phyloP scores from a whole-genome alignment of 1,140 invertebrate genomes.

The Macrosteles quadrilineatus region DNA sequence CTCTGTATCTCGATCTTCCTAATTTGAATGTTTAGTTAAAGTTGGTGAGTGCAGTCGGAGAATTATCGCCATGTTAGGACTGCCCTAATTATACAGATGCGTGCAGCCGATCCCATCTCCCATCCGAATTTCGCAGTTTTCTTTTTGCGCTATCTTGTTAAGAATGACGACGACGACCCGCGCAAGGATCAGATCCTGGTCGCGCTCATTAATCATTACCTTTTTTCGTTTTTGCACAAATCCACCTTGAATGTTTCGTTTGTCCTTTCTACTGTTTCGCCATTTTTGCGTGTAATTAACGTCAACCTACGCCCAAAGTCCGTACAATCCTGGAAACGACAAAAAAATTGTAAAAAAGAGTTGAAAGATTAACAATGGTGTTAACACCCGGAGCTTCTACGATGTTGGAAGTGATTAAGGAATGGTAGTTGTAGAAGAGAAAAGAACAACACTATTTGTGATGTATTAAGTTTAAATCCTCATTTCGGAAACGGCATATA shows the following conservation, averaged over 20 bases:
- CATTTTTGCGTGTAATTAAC: not conserved
- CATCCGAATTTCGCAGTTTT: slow-evolving; percentile 9
- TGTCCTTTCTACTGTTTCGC: not conserved
- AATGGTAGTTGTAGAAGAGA: no score
- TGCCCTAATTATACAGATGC: not conserved
- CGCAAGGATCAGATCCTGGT: not conserved
- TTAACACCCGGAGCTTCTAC: no score
- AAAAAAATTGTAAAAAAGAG: no score
- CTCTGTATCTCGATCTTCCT: not conserved
- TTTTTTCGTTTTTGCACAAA: not conserved
- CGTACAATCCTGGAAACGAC: no score
- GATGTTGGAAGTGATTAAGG: no score
- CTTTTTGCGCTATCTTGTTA: slow-evolving; percentile 11
- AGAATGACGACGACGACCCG: not conserved
- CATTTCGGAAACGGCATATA: no score
- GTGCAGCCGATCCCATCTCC: slow-evolving; percentile 5
- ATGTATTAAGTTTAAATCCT: no score
- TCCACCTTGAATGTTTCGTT: slow-evolving; percentile 14
- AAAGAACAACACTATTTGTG: no score
- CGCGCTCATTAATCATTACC: not conserved
- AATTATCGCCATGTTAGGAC: not conserved
- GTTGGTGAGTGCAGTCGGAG: not conserved
- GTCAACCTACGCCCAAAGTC: not conserved
- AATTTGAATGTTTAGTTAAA: slow-evolving; percentile 4
- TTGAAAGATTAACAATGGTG: no score